Conservation (phyloP, 2,113 vertebrate genomes). For the Pangasianodon hypophthalmus region DNA sequence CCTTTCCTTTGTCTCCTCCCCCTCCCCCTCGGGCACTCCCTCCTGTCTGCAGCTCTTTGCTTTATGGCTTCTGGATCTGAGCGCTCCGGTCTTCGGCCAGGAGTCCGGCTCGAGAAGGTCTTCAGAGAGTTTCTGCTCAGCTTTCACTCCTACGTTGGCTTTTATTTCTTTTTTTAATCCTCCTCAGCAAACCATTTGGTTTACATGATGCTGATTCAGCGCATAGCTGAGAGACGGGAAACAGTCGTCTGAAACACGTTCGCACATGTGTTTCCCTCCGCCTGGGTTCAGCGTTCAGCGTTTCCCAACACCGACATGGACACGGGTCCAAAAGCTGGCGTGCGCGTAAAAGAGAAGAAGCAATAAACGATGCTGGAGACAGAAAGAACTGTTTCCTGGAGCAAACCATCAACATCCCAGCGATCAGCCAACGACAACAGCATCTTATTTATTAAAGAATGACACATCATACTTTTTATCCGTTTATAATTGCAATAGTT, state of each 20-base stretch:
- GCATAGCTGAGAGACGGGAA: constrained; percentile 20
- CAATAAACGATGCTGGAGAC: background rate
- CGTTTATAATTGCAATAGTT: too few species aligned
- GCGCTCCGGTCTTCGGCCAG: background rate
- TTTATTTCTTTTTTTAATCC: background rate
- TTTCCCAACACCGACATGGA: background rate
- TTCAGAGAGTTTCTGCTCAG: background rate
- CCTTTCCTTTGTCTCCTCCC: background rate
- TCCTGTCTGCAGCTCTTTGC: background rate
- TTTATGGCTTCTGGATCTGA: background rate
- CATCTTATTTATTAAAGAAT: background rate
- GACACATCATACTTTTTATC: too few species aligned
- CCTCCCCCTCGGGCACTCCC: background rate
- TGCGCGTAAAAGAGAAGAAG: background rate
- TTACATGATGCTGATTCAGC: constrained; percentile 3
- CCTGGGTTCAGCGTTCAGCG: background rate
- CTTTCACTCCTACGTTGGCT: background rate
- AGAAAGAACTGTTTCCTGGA: background rate
- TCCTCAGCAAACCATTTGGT: background rate
- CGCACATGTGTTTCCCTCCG: background rate
- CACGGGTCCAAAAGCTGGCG: background rate
- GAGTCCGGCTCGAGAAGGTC: background rate
- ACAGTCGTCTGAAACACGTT: background rate
- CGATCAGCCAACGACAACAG: background rate
- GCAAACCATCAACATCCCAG: background rate